Evolutionary conservation across 2,797 vertebrate genomes (phyloP).

Genomic region (Cuniculus paca): DNA sequence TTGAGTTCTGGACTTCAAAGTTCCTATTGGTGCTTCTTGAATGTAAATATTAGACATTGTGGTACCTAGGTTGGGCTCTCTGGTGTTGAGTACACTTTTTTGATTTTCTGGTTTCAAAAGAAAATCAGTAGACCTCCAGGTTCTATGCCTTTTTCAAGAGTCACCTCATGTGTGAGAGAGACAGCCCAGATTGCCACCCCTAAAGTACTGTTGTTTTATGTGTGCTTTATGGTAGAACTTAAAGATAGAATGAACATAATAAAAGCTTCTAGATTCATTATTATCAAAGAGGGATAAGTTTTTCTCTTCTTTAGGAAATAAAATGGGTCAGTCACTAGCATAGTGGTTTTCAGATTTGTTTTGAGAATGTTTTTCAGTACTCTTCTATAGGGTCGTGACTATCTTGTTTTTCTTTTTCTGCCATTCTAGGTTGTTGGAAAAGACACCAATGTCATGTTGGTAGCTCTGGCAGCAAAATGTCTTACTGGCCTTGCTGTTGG

Average conservation of each 20-base stretch:
- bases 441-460: constrained; percentile 98
- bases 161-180: not conserved
- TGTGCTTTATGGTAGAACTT: constrained; percentile 37
- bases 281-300: constrained; percentile 21
- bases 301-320: constrained; percentile 10
- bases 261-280: constrained; percentile 32
- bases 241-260: not conserved
- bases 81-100: not conserved
- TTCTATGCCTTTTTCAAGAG: constrained; percentile 1
- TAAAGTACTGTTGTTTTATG: constrained; percentile 16
- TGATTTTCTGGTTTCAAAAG: not conserved
- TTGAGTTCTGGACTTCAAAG: not conserved
- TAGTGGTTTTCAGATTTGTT: constrained; percentile 50
- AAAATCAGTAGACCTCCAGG: constrained; percentile 24
- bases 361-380: constrained; percentile 38
- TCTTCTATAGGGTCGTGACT: not conserved
- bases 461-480: constrained; percentile 97
- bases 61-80: not conserved
- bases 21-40: not conserved
- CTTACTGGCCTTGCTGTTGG: constrained; percentile 94
- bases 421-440: constrained; percentile 95
- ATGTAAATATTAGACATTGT: not conserved
- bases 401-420: constrained; percentile 47
- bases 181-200: not conserved
- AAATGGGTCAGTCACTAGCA: constrained; percentile 4